A percentile compares a stretch with the other conserved stretches of the same genome.
Conservation (phyloP, 1,140 invertebrate species). For the Drosophila watanabei region DNA sequence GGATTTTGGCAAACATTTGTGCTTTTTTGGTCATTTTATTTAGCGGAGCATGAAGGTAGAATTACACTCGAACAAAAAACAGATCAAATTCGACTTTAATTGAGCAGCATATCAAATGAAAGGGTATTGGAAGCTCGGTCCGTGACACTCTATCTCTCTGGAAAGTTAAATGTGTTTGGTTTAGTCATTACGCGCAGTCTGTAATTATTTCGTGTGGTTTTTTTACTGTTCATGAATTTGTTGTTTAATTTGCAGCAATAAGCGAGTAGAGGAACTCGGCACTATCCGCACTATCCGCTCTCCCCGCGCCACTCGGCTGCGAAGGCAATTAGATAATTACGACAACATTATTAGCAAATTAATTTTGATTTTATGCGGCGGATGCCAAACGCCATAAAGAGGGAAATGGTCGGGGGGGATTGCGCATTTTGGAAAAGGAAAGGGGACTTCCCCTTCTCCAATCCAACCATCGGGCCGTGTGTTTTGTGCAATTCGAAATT, state of each 20-base stretch:
- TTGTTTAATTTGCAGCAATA: conserved; percentile 40
- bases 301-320: not conserved
- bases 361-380: conserved; percentile 64
- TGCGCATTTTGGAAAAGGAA: not conserved
- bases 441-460: not conserved
- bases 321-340: conserved; percentile 66
- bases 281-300: not conserved
- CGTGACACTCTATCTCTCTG: too few relatives aligned
- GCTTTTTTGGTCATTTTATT: not conserved
- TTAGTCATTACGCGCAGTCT: conserved; percentile 35
- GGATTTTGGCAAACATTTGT: not conserved
- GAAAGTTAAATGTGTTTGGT: conserved; percentile 4
- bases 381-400: conserved; percentile 33
- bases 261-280: not conserved
- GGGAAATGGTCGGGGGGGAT: not conserved
- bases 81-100: not conserved
- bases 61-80: not conserved
- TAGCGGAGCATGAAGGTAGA: not conserved
- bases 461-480: not conserved
- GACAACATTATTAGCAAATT: conserved; percentile 70
- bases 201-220: conserved; percentile 51
- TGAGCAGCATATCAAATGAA: not conserved
- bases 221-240: conserved; percentile 48
- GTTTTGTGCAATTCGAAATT: conserved; percentile 30
- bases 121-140: not conserved